Conservation (phyloP, 2,888 invertebrate species). For the Aelia acuminata region DNA sequence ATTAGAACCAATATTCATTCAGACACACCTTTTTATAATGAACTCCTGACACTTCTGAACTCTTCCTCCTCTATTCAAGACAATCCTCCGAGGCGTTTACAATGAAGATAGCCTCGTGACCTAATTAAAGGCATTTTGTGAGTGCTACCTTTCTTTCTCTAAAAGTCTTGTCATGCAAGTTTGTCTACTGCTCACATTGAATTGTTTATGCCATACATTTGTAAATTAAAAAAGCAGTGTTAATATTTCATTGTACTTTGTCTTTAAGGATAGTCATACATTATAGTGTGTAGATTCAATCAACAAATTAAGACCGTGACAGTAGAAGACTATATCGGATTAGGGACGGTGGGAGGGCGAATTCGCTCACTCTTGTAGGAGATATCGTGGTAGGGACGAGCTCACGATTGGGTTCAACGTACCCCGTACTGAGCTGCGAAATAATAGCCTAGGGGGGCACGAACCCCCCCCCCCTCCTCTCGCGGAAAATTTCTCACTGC, state of each 20-base stretch:
- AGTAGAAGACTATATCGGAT: neutral
- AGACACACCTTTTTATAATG: too few relatives aligned
- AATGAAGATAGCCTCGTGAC: too few relatives aligned
- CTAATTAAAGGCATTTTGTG: too few relatives aligned
- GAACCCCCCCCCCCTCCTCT: too few relatives aligned
- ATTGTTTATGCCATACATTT: neutral
- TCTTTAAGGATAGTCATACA: neutral
- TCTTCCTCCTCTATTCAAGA: too few relatives aligned
- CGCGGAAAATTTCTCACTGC: neutral
- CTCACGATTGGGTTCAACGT: constrained; percentile 43
- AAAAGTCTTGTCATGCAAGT: too few relatives aligned
- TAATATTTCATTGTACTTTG: too few relatives aligned
- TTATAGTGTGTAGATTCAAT: neutral
- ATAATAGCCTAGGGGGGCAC: constrained; percentile 30
- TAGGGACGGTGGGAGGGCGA: neutral
- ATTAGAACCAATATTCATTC: too few relatives aligned
- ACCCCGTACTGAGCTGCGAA: constrained; percentile 15
- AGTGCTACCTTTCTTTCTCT: too few relatives aligned
- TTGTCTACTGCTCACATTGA: too few relatives aligned
- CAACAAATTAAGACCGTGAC: neutral
- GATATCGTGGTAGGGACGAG: constrained; percentile 10
- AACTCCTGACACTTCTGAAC: too few relatives aligned
- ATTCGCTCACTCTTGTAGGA: neutral
- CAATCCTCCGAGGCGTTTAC: too few relatives aligned
- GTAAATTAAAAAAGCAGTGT: neutral